These are phyloP conservation scores for Leucophenga montana DNA, from an alignment of 2,888 invertebrate genomes.

Conservation along the genomic window DNA sequence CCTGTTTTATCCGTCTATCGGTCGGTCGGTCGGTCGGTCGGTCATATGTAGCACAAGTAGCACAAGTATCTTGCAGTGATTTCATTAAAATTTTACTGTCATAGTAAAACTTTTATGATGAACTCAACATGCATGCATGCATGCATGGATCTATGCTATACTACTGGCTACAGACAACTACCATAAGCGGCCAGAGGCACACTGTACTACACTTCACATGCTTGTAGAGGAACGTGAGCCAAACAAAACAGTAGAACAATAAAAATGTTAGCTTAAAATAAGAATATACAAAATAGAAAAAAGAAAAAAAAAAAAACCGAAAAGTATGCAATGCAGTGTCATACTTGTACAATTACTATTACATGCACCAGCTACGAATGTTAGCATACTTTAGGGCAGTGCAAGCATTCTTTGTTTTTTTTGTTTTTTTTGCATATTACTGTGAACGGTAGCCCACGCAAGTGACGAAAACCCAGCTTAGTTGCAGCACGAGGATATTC, in stretches of 20 bases:
- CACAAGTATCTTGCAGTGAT: constrained; percentile 57
- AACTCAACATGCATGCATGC: constrained; percentile 39
- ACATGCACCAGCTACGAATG: background rate
- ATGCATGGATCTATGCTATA: too few relatives aligned
- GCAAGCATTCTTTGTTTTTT: too few relatives aligned
- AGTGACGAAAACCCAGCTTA: too few relatives aligned
- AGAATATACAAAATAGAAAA: background rate
- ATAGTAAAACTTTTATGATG: constrained; percentile 61
- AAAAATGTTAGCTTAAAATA: background rate
- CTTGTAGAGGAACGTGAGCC: background rate
- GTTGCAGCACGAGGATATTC: too few relatives aligned
- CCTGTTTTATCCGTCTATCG: background rate
- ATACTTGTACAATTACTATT: background rate
- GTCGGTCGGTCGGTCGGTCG: background rate
- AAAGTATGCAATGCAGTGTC: constrained; percentile 12
- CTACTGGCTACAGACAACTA: background rate
- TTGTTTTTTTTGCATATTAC: too few relatives aligned
- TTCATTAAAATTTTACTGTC: constrained; percentile 63
- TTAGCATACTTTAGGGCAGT: background rate
- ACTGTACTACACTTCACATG: too few relatives aligned
- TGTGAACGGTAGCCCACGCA: too few relatives aligned
- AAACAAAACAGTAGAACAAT: constrained; percentile 18
- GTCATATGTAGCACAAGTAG: constrained; percentile 26
- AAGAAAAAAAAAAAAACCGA: background rate
- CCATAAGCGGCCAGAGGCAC: too few relatives aligned